Evolutionary conservation across 2,888 invertebrate species (phyloP).

Genomic region (Pheosia gnoma): DNA sequence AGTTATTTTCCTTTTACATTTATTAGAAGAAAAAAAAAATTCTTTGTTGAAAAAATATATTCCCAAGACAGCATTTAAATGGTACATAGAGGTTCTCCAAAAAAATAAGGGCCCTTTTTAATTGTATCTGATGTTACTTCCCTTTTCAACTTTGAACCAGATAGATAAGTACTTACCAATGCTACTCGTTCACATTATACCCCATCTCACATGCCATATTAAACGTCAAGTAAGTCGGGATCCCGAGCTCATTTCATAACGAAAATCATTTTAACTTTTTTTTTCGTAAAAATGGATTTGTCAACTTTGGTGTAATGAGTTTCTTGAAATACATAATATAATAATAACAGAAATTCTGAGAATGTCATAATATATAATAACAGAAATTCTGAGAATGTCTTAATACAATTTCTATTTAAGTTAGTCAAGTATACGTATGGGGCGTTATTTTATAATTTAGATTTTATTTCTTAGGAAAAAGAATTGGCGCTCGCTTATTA

Average conservation of each 20-base stretch:
- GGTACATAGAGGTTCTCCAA: too few relatives aligned
- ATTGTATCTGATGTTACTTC: background rate
- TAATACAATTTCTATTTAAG: background rate
- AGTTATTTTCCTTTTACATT: too few relatives aligned
- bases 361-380: background rate
- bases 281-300: background rate
- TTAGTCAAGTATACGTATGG: background rate
- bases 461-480: too few relatives aligned
- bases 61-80: too few relatives aligned
- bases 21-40: too few relatives aligned
- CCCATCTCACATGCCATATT: background rate
- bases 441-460: background rate
- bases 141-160: background rate
- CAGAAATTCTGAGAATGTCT: background rate
- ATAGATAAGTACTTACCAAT: too few relatives aligned
- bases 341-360: background rate
- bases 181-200: background rate
- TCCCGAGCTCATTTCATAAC: background rate
- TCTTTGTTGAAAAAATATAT: too few relatives aligned
- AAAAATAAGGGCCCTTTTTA: background rate
- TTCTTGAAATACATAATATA: constrained; percentile 4
- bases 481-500: too few relatives aligned
- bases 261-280: background rate
- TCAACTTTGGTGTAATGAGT: constrained; percentile 2
- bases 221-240: background rate